A percentile compares a stretch with the other conserved stretches of the same genome.
phyloP scores from a whole-genome alignment of 2,797 vertebrate species.

The Heliangelus exortis region DNA sequence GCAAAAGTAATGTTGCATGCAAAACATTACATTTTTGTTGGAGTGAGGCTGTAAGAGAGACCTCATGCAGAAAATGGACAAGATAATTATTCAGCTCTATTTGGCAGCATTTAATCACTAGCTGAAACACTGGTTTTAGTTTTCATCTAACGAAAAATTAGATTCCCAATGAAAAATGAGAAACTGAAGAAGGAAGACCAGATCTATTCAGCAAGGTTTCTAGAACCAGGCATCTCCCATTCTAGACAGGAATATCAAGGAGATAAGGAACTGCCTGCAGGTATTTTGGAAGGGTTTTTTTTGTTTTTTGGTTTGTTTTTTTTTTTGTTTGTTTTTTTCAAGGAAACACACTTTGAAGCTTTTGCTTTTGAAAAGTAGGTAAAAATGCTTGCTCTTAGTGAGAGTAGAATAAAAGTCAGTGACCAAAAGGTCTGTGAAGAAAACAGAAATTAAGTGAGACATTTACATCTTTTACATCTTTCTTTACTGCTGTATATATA shows the following conservation, averaged over 20 bases:
- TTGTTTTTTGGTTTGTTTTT: no score
- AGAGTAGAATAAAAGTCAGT: neutral
- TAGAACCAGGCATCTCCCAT: neutral
- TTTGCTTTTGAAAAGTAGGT: neutral
- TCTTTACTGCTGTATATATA: neutral
- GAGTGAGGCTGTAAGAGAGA: neutral
- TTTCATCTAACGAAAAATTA: neutral
- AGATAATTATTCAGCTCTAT: neutral
- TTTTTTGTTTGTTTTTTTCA: neutral
- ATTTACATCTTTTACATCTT: neutral
- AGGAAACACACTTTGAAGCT: neutral
- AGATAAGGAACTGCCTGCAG: neutral
- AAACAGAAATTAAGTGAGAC: neutral
- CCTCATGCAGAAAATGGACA: neutral
- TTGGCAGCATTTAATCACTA: neutral
- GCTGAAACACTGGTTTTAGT: neutral
- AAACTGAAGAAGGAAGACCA: neutral
- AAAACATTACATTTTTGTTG: neutral
- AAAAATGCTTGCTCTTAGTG: neutral
- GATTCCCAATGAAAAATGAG: neutral
- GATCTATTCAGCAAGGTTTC: neutral
- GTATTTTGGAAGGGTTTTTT: neutral
- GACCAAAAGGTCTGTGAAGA: neutral
- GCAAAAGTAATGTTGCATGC: neutral
- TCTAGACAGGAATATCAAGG: neutral